A percentile compares a stretch with the other conserved stretches of the same genome.
These are phyloP conservation scores for Drosophila persimilis DNA, from an alignment of 1,140 invertebrate species.

Conservation along the genomic window DNA sequence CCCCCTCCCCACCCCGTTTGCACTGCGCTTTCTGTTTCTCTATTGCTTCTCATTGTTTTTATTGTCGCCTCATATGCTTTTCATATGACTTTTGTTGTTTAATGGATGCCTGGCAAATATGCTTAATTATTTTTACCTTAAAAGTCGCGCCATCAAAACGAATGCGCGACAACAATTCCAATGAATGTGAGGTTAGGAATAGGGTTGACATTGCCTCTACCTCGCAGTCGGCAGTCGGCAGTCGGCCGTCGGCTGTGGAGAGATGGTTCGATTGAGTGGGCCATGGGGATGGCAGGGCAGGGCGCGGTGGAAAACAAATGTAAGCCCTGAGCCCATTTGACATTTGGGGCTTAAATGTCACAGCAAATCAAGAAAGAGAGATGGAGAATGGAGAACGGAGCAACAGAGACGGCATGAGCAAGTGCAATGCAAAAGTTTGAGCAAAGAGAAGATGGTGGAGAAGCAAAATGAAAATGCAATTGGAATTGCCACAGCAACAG, in stretches of 20 bases:
- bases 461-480: slow-evolving; percentile 40
- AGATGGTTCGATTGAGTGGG: not conserved
- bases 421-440: slow-evolving; percentile 59
- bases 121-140: slow-evolving; percentile 82
- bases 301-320: slow-evolving; percentile 8
- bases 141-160: slow-evolving; percentile 76
- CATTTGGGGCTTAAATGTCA: slow-evolving; percentile 78
- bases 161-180: slow-evolving; percentile 75
- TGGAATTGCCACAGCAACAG: slow-evolving; percentile 27
- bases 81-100: slow-evolving; percentile 47
- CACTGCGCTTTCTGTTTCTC: slow-evolving; percentile 51
- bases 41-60: slow-evolving; percentile 11
- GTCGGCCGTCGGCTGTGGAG: not conserved
- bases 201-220: too few species aligned
- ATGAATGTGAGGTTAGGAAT: slow-evolving; percentile 23
- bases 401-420: slow-evolving; percentile 29
- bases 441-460: slow-evolving; percentile 25
- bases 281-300: not conserved
- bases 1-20: slow-evolving; percentile 1
- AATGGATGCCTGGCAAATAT: slow-evolving; percentile 62
- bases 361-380: slow-evolving; percentile 38
- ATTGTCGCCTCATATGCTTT: slow-evolving; percentile 55
- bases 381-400: slow-evolving; percentile 15
- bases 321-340: slow-evolving; percentile 76
- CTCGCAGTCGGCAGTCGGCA: too few species aligned